A percentile compares a stretch with the other conserved stretches of the same genome.
Evolutionary conservation across 64 coral and sea anemone genomes (phyloP).

Genomic region (Porites lutea): DNA sequence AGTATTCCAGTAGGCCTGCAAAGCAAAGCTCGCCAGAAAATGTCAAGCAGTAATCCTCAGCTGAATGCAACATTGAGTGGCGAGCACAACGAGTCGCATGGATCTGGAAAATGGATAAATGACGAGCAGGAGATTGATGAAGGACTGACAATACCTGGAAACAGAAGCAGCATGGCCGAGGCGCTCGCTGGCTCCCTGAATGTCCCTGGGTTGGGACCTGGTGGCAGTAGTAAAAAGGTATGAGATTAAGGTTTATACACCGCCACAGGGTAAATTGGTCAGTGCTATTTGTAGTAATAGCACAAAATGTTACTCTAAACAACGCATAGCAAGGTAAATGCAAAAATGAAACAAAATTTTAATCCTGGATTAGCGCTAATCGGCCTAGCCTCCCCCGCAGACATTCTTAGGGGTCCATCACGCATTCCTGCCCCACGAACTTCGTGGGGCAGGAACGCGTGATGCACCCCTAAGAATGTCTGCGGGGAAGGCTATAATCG

Average conservation of each 20-base stretch:
- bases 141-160: constrained; percentile 73
- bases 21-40: constrained; percentile 58
- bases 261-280: too few species aligned
- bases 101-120: constrained; percentile 45
- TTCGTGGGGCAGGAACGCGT: too few species aligned
- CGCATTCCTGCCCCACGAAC: too few species aligned
- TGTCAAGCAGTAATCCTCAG: constrained; percentile 92
- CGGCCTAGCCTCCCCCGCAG: too few species aligned
- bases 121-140: constrained; percentile 63
- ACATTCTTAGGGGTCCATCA: too few species aligned
- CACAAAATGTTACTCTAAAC: background rate
- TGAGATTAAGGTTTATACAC: background rate
- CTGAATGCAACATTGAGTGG: constrained; percentile 71
- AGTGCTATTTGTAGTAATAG: too few species aligned
- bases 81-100: constrained; percentile 31
- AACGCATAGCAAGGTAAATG: too few species aligned
- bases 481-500: too few species aligned
- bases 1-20: constrained; percentile 79
- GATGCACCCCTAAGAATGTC: too few species aligned
- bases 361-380: too few species aligned
- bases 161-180: constrained; percentile 94
- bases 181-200: constrained; percentile 62
- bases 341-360: too few species aligned
- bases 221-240: constrained; percentile 83
- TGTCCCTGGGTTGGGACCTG: constrained; percentile 46